Evolutionary conservation across 2,888 invertebrate species (phyloP).

Genomic region (Serrognathus titanus): DNA sequence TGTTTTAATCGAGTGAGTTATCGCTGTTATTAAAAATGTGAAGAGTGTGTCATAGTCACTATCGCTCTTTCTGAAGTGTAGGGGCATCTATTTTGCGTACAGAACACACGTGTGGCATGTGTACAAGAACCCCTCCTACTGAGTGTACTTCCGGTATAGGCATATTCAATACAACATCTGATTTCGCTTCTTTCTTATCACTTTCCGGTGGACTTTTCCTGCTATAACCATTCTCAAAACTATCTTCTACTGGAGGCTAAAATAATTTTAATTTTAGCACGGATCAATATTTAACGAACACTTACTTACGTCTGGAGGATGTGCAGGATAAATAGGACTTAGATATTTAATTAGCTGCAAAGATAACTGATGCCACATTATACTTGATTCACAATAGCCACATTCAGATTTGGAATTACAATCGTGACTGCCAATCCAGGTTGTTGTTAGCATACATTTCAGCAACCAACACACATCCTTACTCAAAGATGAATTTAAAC

Average conservation of each 20-base stretch:
- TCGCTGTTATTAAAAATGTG: background rate
- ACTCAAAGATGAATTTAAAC: conserved; percentile 71
- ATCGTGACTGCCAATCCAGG: conserved; percentile 66
- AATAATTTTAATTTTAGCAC: conserved; percentile 17
- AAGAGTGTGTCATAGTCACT: conserved; percentile 4
- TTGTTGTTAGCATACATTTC: conserved; percentile 71
- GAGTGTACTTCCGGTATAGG: conserved; percentile 70
- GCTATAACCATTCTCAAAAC: conserved; percentile 62
- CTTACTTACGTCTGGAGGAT: conserved; percentile 72
- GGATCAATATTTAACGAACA: background rate
- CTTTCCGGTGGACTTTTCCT: conserved; percentile 70
- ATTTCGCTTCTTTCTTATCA: conserved; percentile 63
- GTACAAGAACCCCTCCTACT: conserved; percentile 82
- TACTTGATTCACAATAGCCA: conserved; percentile 86
- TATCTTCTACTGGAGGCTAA: conserved; percentile 65
- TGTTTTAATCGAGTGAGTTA: background rate
- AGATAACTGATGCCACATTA: conserved; percentile 92
- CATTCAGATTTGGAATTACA: conserved; percentile 71
- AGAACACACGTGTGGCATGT: conserved; percentile 88
- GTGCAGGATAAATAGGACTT: conserved; percentile 69
- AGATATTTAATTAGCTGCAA: conserved; percentile 76
- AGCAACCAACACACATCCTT: conserved; percentile 71
- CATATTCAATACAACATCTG: conserved; percentile 61
- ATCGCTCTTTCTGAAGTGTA: conserved; percentile 14
- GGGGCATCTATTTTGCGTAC: conserved; percentile 43